Base-by-base conservation (phyloP, 1,140 invertebrate species). In the Triops cancriformis region DNA sequence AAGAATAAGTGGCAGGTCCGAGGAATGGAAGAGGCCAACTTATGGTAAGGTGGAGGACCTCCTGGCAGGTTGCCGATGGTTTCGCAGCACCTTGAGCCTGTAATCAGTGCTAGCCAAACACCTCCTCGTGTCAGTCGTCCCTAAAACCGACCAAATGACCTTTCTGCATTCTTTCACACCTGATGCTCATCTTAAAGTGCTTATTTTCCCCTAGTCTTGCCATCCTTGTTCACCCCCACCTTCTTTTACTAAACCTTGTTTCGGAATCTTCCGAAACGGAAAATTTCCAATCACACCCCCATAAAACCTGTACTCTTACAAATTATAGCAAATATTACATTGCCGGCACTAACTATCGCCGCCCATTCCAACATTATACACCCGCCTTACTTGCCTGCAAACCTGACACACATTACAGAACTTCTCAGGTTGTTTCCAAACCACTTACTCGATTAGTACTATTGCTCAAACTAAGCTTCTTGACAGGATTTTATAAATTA, bases 81-180 rank as follows among this genome's bases (percentile, higher is more conserved):
- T 64, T 64, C 51, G 51, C 51, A 64, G 51, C 51, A 64, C 51
- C 51, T 64, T 64, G 51, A 64, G 51, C 51, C 51, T 64, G 51
- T 64, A 64, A 64, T 64, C 51, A 64, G 51, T 64, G 51, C 51
- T 64, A 64, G 51, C 51, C 51, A 64, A 64, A 64, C 51, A 64
- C 51, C 51, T 64, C 51, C 51, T 64, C n/a, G 51, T 64, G 51
- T 64, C 51, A 64, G 51, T 23, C 51, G 51, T 64, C 51, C 51
- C 23, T n/a, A 64, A 64, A 64, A 23, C 51, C 51, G 23, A 64
- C 51, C 51, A 64, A 64, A 64, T 64, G 51, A 64, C 51, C 51
- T 64, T 37, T 37, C 51, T 64, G 51, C 51, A 64, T 64, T 64
- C 51, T 64, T 64, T 64, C 51, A 64, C 51, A 64, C 51, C 51